Percentiles rank a stretch among this genome's conserved stretches.
These are phyloP conservation scores for Parauchenoglanis ngamensis DNA, from an alignment of 2,797 vertebrate genomes.

Conservation along the genomic window DNA sequence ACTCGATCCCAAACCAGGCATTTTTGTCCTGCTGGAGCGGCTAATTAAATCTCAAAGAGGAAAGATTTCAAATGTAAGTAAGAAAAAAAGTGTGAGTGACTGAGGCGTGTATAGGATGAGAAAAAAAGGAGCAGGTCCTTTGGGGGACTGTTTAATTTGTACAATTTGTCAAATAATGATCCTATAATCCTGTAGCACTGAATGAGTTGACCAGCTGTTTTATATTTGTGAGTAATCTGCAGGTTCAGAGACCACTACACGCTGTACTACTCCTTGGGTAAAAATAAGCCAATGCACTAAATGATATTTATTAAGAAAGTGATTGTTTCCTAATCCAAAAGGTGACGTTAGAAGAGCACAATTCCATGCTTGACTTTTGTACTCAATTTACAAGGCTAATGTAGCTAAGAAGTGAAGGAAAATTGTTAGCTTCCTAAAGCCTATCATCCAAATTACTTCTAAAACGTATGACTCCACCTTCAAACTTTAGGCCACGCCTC, in stretches of 20 bases:
- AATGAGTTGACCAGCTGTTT: neutral
- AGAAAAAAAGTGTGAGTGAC: neutral
- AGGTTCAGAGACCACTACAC: neutral
- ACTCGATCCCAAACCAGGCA: slow-evolving; percentile 63
- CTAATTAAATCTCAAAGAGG: slow-evolving; percentile 69
- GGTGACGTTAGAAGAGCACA: too few species aligned
- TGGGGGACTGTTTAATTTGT: neutral
- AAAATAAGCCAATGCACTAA: neutral
- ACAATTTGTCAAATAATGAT: neutral
- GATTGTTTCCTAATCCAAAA: neutral
- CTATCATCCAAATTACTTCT: neutral
- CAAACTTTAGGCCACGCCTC: neutral
- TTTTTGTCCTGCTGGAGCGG: slow-evolving; percentile 59
- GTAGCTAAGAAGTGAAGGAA: neutral
- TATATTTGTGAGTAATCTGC: neutral
- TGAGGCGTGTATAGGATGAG: neutral
- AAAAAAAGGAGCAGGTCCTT: neutral
- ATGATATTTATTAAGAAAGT: neutral
- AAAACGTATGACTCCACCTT: neutral
- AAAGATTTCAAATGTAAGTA: slow-evolving; percentile 30
- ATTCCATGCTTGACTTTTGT: neutral
- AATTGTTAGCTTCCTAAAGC: neutral
- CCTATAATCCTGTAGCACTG: neutral
- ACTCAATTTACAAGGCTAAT: neutral
- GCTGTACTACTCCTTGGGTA: neutral